Evolutionary conservation across 2,888 invertebrate species (phyloP).

Genomic region (Endotricha flammealis): DNA sequence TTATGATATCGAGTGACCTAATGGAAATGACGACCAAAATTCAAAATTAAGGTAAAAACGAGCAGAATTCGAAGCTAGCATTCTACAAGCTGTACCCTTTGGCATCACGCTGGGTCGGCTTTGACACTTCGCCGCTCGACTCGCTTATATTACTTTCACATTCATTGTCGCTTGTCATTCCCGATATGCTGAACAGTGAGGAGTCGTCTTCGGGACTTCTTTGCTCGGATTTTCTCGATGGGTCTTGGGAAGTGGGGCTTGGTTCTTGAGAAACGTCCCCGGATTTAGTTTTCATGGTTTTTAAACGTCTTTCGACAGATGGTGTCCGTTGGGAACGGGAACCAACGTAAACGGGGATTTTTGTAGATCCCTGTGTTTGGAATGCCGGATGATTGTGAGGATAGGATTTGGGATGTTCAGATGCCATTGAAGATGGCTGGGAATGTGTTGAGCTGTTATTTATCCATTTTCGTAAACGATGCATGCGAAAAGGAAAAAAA

Average conservation of each 20-base stretch:
- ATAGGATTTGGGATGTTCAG: slow-evolving; percentile 67
- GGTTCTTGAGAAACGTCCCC: slow-evolving; percentile 66
- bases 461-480: slow-evolving; percentile 56
- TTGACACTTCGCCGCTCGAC: slow-evolving; percentile 69
- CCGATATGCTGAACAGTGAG: slow-evolving; percentile 77
- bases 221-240: slow-evolving; percentile 69
- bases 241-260: slow-evolving; percentile 68
- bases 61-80: slow-evolving; percentile 66
- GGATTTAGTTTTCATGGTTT: slow-evolving; percentile 50
- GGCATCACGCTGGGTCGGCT: slow-evolving; percentile 65
- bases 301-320: slow-evolving; percentile 59
- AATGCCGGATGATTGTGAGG: slow-evolving; percentile 75
- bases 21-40: slow-evolving; percentile 32
- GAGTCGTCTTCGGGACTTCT: slow-evolving; percentile 77
- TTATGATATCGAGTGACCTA: slow-evolving; percentile 11
- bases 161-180: slow-evolving; percentile 78
- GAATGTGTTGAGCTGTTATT: slow-evolving; percentile 72
- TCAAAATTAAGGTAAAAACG: slow-evolving; percentile 57
- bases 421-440: slow-evolving; percentile 74
- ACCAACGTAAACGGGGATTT: slow-evolving; percentile 86
- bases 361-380: slow-evolving; percentile 82
- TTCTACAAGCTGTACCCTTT: slow-evolving; percentile 75
- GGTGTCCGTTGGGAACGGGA: slow-evolving; percentile 77
- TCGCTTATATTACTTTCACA: slow-evolving; percentile 76
- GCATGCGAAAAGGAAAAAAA: slow-evolving; percentile 69